phyloP scores from a whole-genome alignment of 1,140 invertebrate genomes.

The Penaeus japonicus region DNA sequence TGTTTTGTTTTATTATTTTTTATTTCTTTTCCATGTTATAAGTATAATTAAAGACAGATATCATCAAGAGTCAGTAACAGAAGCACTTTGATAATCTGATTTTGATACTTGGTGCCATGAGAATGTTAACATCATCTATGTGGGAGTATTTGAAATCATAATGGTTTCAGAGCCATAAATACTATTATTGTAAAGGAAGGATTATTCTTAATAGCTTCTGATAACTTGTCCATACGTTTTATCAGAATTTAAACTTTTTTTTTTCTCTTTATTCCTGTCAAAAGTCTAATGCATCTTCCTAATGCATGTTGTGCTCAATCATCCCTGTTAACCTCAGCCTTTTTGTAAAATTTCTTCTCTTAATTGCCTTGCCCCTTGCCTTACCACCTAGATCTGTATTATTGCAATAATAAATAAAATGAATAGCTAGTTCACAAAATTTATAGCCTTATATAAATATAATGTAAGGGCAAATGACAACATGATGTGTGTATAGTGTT shows the following conservation, averaged over 20 bases:
- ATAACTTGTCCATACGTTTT: no score
- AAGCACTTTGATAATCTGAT: no score
- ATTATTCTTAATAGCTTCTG: no score
- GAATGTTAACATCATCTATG: no score
- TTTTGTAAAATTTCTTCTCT: conserved; percentile 27
- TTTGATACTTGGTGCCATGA: no score
- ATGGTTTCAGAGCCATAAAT: no score
- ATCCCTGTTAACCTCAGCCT: neutral
- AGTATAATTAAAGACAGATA: no score
- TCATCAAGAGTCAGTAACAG: no score
- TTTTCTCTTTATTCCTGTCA: neutral
- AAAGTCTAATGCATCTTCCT: neutral
- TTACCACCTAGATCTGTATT: conserved; percentile 49
- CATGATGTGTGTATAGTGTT: conserved; percentile 47
- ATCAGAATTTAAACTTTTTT: neutral
- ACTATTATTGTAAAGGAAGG: no score
- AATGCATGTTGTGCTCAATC: conserved; percentile 18
- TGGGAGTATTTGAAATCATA: no score
- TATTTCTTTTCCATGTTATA: no score
- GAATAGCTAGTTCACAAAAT: conserved; percentile 12
- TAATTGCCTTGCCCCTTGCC: conserved; percentile 38
- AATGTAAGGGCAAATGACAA: conserved; percentile 2
- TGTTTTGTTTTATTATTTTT: neutral
- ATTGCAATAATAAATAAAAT: conserved; percentile 45
- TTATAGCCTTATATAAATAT: neutral